These are phyloP conservation scores for Salpingus planirostris DNA, from an alignment of 2,888 invertebrate species.

Conservation along the genomic window DNA sequence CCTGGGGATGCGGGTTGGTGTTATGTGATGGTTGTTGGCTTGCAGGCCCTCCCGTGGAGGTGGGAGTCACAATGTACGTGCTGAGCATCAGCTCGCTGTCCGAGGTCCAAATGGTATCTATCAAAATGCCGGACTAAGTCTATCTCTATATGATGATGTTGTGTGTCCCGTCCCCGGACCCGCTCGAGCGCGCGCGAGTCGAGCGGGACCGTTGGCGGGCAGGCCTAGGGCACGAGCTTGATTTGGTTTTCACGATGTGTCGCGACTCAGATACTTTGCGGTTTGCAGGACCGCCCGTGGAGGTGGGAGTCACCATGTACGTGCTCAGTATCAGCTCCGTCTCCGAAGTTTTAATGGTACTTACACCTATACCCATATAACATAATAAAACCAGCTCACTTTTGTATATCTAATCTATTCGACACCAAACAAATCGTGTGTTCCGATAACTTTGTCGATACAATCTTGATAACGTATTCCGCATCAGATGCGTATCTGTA, in stretches of 20 bases:
- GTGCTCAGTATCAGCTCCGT: constrained; percentile 97
- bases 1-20: constrained; percentile 35
- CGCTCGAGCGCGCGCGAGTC: constrained; percentile 27
- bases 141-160: constrained; percentile 23
- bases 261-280: constrained; percentile 21
- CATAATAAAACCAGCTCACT: no score
- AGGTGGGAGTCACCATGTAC: constrained; percentile 96
- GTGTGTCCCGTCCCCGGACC: constrained; percentile 31
- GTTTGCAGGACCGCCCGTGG: constrained; percentile 91
- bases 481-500: no score
- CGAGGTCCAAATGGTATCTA: constrained; percentile 90
- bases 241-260: constrained; percentile 26
- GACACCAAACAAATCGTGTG: no score
- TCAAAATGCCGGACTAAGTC: constrained; percentile 13
- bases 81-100: constrained; percentile 97
- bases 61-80: constrained; percentile 97
- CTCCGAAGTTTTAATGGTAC: constrained; percentile 96
- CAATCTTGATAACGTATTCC: no score
- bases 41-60: constrained; percentile 94
- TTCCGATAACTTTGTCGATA: no score
- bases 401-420: no score
- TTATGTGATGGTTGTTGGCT: constrained; percentile 40
- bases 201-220: constrained; percentile 33
- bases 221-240: constrained; percentile 37
- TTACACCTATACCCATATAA: no score